Evolutionary conservation across 2,888 invertebrate genomes (phyloP), one percentile per base, ranked within the genome.

Genomic region (Cephonodes hylas): DNA sequence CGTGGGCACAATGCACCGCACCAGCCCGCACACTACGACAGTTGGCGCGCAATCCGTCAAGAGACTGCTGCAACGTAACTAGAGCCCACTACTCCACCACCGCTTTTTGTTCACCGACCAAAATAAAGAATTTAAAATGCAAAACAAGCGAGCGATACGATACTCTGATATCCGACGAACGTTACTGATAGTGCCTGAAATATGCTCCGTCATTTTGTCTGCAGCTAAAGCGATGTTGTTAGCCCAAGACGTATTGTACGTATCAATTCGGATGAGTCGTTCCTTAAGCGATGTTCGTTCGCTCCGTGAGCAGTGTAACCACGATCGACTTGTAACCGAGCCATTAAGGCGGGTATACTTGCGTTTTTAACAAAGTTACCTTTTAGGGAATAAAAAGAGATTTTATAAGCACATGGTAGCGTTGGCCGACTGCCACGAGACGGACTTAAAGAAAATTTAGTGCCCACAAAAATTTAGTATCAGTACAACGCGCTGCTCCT

Each of bases 391-490:
- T 78, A 76, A 80, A 82, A 81, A 77, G 71, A 75, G 72, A 79
- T 81, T 85, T 79, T 75, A 77, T 77, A 68, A 82, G 75, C 83
- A 81, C 75, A 81, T 79, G 80, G 80, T 72, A 73, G 72, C 70
- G 79, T 85, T 88, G 88, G 89, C 85, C 66, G 73, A 58, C 71
- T 85, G 89, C 89, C 89, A 89, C 74, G 71, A 75, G 80, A 76
- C 74, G 71, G 83, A 80, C 80, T 85, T 85, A 85, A 82, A 84
- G 83, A 83, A 86, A 87, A 88, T 89, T 86, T 88, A 88, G 81
- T 79, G 80, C 77, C 80, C 76, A 82, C 85, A 89, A 89, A 87
- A 86, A 85, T 81, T 72, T 82, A 70, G 80, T 73, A 69, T 75
- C 69, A 71, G 75, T 74, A 74, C 71, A 75, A 70, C 72, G 67